These are phyloP conservation scores for Coleophora flavipennella DNA, from an alignment of 2,888 invertebrate species.

Conservation along the genomic window DNA sequence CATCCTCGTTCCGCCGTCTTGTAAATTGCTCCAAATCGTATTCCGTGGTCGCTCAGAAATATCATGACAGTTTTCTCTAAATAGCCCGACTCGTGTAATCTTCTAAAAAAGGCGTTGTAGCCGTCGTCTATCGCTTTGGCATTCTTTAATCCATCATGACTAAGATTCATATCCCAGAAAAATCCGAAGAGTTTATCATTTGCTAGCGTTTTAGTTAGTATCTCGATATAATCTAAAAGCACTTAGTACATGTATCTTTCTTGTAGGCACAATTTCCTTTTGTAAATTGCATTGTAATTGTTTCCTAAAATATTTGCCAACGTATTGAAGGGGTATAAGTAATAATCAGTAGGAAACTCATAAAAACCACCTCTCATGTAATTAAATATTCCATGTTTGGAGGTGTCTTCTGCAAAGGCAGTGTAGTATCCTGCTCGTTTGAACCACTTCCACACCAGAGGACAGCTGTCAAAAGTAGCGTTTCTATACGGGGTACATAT, in stretches of 20 bases:
- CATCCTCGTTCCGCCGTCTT: conserved; percentile 82
- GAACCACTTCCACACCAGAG: conserved; percentile 86
- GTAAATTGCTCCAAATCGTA: conserved; percentile 85
- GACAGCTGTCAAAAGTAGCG: conserved; percentile 79
- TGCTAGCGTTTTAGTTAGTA: conserved; percentile 71
- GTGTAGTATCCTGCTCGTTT: conserved; percentile 80
- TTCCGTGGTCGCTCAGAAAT: conserved; percentile 90
- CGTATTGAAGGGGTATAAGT: conserved; percentile 75
- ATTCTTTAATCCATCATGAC: conserved; percentile 85
- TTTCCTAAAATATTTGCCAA: no score
- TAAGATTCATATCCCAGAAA: conserved; percentile 85
- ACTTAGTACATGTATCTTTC: conserved; percentile 76
- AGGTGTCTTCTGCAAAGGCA: conserved; percentile 84
- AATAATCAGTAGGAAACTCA: conserved; percentile 84
- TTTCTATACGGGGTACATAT: conserved; percentile 71
- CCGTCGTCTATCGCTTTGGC: conserved; percentile 79
- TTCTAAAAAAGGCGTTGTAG: conserved; percentile 69
- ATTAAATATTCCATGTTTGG: conserved; percentile 26
- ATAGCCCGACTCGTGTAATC: conserved; percentile 53
- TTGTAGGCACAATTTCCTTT: conserved; percentile 68
- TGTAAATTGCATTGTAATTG: no score
- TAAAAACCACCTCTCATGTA: conserved; percentile 54
- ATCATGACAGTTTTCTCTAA: conserved; percentile 78
- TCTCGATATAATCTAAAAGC: conserved; percentile 77
- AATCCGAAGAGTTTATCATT: conserved; percentile 79